Conservation (phyloP, 1,140 invertebrate species). For the Scaptomyza pallida region DNA sequence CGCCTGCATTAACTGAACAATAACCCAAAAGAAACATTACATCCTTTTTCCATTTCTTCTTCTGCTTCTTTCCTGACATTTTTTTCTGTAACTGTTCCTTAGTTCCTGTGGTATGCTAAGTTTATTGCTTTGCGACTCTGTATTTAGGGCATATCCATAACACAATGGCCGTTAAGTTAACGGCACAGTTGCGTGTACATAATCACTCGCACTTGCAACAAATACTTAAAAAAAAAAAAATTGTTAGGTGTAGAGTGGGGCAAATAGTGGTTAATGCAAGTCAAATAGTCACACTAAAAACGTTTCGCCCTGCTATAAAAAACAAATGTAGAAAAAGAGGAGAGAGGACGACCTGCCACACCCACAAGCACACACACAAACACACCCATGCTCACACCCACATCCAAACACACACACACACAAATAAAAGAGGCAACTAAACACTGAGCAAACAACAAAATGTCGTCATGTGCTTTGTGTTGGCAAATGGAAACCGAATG, state of each 20-base stretch:
- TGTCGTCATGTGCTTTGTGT: conserved; percentile 62
- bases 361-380: conserved; percentile 18
- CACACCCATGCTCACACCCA: conserved; percentile 25
- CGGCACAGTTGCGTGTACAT: conserved; percentile 72
- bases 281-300: conserved; percentile 16
- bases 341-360: conserved; percentile 2
- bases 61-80: not conserved
- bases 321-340: not conserved
- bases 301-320: conserved; percentile 13
- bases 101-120: conserved; percentile 3
- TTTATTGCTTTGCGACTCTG: not conserved
- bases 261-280: conserved; percentile 36
- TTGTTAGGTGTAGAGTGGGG: not conserved
- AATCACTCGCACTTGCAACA: conserved; percentile 71
- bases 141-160: conserved; percentile 18
- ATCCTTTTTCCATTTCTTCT: not conserved
- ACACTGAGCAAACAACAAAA: conserved; percentile 67
- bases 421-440: conserved; percentile 44
- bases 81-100: not conserved
- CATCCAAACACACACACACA: conserved; percentile 22
- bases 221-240: not conserved
- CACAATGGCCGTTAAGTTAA: conserved; percentile 49
- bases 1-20: not conserved
- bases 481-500: conserved; percentile 51
- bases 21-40: not conserved